Evolutionary conservation across 1,140 invertebrate species (phyloP), one percentile per base, ranked within the genome.

Genomic region (Cylas formicarius): DNA sequence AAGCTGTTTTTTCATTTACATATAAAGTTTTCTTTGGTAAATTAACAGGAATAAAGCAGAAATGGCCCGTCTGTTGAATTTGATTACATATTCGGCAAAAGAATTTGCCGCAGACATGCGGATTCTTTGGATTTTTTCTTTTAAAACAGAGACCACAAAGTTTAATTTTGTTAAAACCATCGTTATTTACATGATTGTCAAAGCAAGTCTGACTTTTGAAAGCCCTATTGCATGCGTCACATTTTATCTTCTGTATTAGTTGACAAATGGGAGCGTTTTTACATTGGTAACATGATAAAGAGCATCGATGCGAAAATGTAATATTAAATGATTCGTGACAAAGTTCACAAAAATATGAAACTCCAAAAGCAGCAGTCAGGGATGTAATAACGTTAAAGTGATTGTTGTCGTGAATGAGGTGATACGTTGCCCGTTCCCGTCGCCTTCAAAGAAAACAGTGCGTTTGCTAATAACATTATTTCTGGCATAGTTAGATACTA

Each of bases 131-230:
- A 6, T 10, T 11, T 17, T 22, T 11, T 23, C 24, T 18, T 28
- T 36, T 36, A 20, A 17, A 8, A 24, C 31, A 35, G 9, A 8
- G 7, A 11, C 13, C 2, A 22, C n/a, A 36, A 6, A 22, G 10
- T 36, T 36, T 20, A n/a, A 17, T 10, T n/a, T 16, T 13, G 16
- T 40, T 23, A 18, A 36, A 47, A n/a, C 27, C 21, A 7, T 14
- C 14, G 4, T 20, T 26, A 11, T 40, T 18, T 38, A 24, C 29
- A 23, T 42, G 38, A 2, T 42, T 48, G 19, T 35, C 16, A 42
- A 48, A 48, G 31, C 38, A 48, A 20, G 13, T 20, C 20, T 47
- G 17, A 8, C 19, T 27, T n/a, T 31, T 3, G 18, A 41, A 47
- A 11, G 7, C 9, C 27, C 44, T 31, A 17, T 41, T 20, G 23